A percentile compares a stretch with the other conserved stretches of the same genome.
These are phyloP conservation scores for Drosophila acutilabella DNA, from an alignment of 2,888 invertebrate genomes.

Conservation along the genomic window DNA sequence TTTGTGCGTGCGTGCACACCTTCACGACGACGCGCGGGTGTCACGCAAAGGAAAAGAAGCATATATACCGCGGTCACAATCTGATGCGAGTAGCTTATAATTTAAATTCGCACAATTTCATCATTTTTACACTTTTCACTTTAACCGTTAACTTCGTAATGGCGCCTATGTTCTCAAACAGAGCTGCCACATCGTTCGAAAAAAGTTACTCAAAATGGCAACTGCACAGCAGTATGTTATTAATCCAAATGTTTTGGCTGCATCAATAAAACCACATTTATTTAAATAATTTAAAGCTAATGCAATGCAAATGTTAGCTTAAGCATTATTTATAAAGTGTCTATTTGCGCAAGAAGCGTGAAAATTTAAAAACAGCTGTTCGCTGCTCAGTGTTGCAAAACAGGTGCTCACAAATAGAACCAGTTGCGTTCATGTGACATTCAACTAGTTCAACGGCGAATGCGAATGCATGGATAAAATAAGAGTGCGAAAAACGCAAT, in stretches of 20 bases:
- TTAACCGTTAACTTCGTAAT: background rate
- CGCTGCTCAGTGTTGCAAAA: background rate
- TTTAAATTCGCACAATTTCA: background rate
- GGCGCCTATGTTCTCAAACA: background rate
- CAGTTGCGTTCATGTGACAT: background rate
- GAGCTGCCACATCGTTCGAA: slow-evolving; percentile 9
- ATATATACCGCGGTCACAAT: background rate
- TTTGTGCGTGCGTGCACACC: background rate
- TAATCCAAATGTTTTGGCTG: background rate
- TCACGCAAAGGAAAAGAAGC: slow-evolving; percentile 15
- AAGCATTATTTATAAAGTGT: too few species aligned
- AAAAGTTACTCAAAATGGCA: background rate
- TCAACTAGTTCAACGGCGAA: slow-evolving; percentile 2
- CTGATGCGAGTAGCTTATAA: background rate
- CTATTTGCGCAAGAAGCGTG: too few species aligned
- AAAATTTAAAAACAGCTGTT: slow-evolving; percentile 25
- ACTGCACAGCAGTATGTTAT: too few species aligned
- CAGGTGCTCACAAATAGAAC: slow-evolving; percentile 21
- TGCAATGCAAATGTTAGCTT: too few species aligned
- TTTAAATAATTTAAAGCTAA: too few species aligned
- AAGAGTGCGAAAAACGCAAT: slow-evolving; percentile 20
- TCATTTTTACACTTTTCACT: background rate
- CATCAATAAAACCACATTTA: too few species aligned
- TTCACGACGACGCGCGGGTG: slow-evolving; percentile 8
- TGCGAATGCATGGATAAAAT: slow-evolving; percentile 30